These are phyloP conservation scores for Menidia beryllina DNA, from an alignment of 2,113 vertebrate genomes.

Conservation along the genomic window DNA sequence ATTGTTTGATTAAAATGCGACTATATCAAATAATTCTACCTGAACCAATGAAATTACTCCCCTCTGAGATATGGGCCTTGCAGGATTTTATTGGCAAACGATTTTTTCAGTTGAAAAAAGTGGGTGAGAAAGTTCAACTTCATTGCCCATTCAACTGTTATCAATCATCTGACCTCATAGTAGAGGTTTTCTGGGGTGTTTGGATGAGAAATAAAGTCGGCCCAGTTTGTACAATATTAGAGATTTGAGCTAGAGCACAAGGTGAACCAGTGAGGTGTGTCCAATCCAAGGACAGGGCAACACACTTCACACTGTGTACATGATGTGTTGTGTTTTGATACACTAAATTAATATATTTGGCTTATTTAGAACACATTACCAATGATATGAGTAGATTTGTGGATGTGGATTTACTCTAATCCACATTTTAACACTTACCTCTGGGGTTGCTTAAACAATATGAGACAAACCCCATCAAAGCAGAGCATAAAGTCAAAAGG, in stretches of 20 bases:
- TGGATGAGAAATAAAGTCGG: conserved; percentile 46
- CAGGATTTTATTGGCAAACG: conserved; percentile 51
- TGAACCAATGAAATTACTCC: conserved; percentile 70
- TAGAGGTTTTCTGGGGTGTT: conserved; percentile 37
- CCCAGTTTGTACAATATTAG: background rate
- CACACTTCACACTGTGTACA: background rate
- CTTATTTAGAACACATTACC: background rate
- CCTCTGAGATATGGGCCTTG: conserved; percentile 44
- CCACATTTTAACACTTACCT: background rate
- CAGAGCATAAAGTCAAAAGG: conserved; percentile 7
- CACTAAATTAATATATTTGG: background rate
- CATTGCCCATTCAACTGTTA: conserved; percentile 67
- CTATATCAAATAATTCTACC: conserved; percentile 60
- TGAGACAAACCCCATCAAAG: background rate
- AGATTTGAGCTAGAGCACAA: conserved; percentile 1
- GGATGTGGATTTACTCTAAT: background rate
- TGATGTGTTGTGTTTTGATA: background rate
- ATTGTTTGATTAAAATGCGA: conserved; percentile 72
- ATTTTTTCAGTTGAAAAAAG: conserved; percentile 30
- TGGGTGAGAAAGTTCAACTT: conserved; percentile 15
- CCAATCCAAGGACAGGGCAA: background rate
- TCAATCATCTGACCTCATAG: conserved; percentile 72
- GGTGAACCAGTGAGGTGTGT: conserved; percentile 1
- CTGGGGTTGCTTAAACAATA: conserved; percentile 10
- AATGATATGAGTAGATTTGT: background rate